These are phyloP conservation scores for Microplitis deprimator DNA, from an alignment of 2,888 invertebrate genomes.

Conservation along the genomic window DNA sequence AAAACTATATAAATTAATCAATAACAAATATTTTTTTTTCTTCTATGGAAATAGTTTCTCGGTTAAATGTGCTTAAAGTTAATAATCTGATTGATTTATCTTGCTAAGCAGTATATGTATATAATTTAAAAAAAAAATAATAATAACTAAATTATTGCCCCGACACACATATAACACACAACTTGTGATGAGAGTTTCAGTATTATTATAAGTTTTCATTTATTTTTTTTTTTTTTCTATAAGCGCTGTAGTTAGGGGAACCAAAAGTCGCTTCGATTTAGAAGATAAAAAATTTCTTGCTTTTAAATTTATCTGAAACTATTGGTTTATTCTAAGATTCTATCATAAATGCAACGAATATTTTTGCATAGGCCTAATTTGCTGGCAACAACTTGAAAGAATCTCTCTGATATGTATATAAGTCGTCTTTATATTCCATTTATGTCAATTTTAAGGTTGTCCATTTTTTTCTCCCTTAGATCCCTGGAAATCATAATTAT, in stretches of 20 bases:
- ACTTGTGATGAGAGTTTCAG: background rate
- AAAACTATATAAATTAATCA: background rate
- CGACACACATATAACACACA: background rate
- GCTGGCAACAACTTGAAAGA: slow-evolving; percentile 33
- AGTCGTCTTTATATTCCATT: slow-evolving; percentile 74
- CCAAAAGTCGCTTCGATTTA: background rate
- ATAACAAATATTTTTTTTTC: background rate
- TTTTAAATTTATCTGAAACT: background rate
- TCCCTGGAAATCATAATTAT: slow-evolving; percentile 75
- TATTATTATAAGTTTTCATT: background rate
- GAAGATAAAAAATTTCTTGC: background rate
- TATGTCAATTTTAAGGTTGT: slow-evolving; percentile 87
- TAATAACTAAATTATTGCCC: background rate
- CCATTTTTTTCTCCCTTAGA: slow-evolving; percentile 91
- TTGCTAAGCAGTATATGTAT: background rate
- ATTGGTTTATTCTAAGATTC: background rate
- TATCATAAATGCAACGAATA: background rate
- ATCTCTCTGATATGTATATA: slow-evolving; percentile 4
- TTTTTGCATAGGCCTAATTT: background rate
- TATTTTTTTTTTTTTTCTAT: background rate
- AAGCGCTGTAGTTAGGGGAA: background rate
- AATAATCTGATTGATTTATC: background rate
- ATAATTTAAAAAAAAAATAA: background rate
- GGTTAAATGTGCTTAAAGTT: background rate
- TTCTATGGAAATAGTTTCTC: background rate